Base-by-base conservation (phyloP, 2,888 invertebrate species). In the Noctua pronuba region DNA sequence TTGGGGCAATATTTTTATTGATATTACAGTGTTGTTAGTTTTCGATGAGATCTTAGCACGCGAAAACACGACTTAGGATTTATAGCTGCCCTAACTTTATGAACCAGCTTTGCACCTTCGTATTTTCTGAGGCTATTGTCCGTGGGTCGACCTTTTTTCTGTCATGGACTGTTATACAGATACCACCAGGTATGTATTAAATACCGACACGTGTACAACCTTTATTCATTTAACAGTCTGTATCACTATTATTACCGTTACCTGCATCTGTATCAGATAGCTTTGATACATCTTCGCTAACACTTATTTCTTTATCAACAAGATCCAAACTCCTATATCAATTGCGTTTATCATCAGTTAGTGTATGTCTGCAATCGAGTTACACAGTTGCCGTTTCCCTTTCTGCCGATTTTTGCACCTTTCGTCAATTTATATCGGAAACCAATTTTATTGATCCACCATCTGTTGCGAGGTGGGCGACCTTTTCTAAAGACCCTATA, bases 341-440 rank as follows among this genome's bases (percentile, higher is more conserved):
- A 68, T 75, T 35, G 7, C 28, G 28, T 62, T 75, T 38, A 70
- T 70, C 55, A 83, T 77, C 81, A 62, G 88, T 83, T 88, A 83
- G 73, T 81, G 82, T 80, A 85, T 83, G 69, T 84, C 86, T 90
- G 89, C 89, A 87, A 88, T 88, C 88, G 82, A 90, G 89, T 90
- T 90, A 88, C 91, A 93, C 93, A 94, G 93, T 94, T 93, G 94
- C 88, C 87, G 92, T 92, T 94, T 94, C 93, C 92, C 93, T 93
- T 93, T 93, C 93, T 89, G 90, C 91, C 88, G 90, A 92, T 91
- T 92, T 88, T 92, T 93, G 94, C 94, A 95, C 94, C 94, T 95
- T 94, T 94, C 92, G 87, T 77, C 78, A 79, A 82, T 88, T 87
- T 90, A 90, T 93, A 93, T 93, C 90, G 91, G 89, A 90, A 89